These are phyloP conservation scores for Anableps anableps DNA, from an alignment of 2,797 vertebrate genomes.

Conservation along the genomic window DNA sequence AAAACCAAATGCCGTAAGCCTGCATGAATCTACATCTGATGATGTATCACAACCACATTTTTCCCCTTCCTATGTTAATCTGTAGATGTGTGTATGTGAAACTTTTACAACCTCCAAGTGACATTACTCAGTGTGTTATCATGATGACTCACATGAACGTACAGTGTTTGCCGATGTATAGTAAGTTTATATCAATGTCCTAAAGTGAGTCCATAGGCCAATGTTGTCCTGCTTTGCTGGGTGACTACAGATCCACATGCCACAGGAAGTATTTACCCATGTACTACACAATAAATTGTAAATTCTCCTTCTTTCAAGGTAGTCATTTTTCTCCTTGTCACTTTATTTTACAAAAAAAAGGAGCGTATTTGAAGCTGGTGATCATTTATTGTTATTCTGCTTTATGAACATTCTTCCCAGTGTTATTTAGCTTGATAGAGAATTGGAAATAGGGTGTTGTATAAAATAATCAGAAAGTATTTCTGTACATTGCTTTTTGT, in stretches of 20 bases:
- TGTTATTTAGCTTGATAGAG: no score
- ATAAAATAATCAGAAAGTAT: no score
- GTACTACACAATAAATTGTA: constrained; percentile 7
- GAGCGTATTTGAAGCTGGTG: neutral
- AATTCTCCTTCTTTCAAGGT: neutral
- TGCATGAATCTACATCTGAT: constrained; percentile 13
- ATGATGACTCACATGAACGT: constrained; percentile 56
- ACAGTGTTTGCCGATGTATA: constrained; percentile 38
- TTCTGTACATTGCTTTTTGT: no score
- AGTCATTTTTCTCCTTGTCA: neutral
- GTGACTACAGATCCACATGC: constrained; percentile 43
- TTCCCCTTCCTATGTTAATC: constrained; percentile 14
- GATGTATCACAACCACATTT: constrained; percentile 45
- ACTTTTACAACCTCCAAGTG: constrained; percentile 47
- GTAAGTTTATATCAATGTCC: constrained; percentile 23
- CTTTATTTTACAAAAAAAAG: neutral
- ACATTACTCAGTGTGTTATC: constrained; percentile 51
- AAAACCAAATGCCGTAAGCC: neutral
- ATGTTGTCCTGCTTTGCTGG: constrained; percentile 48
- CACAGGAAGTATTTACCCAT: constrained; percentile 23
- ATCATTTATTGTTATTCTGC: neutral
- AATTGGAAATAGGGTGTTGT: no score
- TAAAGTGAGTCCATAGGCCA: constrained; percentile 44
- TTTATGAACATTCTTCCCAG: neutral
- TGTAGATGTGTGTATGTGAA: constrained; percentile 25